A percentile compares a stretch with the other conserved stretches of the same genome.
Conservation (phyloP, 2,888 invertebrate species). For the Cephus sareptanus region DNA sequence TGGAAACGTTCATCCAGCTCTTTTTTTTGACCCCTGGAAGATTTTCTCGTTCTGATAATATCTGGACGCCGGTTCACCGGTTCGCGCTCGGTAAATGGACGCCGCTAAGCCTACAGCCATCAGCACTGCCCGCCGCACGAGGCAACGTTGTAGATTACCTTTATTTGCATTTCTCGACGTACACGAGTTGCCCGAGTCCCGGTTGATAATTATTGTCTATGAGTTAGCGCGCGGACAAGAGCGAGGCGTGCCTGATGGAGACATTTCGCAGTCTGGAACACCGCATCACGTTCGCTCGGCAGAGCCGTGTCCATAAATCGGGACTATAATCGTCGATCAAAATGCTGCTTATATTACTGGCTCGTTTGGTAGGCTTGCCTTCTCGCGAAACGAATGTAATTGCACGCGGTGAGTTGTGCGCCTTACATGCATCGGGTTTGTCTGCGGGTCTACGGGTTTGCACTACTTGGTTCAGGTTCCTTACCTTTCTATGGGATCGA, state of each 20-base stretch:
- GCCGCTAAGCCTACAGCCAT: neutral
- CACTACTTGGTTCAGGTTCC: neutral
- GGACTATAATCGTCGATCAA: slow-evolving; percentile 19
- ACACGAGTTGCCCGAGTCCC: slow-evolving; percentile 37
- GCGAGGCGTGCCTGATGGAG: slow-evolving; percentile 16
- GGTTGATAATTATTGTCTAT: slow-evolving; percentile 46
- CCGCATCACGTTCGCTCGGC: slow-evolving; percentile 9
- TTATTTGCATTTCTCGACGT: slow-evolving; percentile 50
- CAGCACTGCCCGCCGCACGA: neutral
- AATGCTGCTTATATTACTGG: slow-evolving; percentile 10
- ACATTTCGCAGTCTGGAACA: slow-evolving; percentile 15
- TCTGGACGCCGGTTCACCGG: slow-evolving; percentile 22
- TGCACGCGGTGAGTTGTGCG: slow-evolving; percentile 9
- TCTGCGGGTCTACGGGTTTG: neutral
- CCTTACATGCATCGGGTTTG: neutral
- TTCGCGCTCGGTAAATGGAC: slow-evolving; percentile 6
- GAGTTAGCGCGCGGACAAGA: slow-evolving; percentile 7
- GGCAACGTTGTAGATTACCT: slow-evolving; percentile 39
- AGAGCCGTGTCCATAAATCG: slow-evolving; percentile 17
- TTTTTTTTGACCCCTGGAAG: neutral
- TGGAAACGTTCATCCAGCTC: neutral
- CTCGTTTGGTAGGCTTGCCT: slow-evolving; percentile 17
- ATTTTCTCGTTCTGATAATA: slow-evolving; percentile 31
- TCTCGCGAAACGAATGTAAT: slow-evolving; percentile 11
- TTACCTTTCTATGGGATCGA: slow-evolving; percentile 2